Percentiles rank a stretch among this genome's conserved stretches.
Conservation (phyloP, 2,888 invertebrate genomes). For the Tipula unca region DNA sequence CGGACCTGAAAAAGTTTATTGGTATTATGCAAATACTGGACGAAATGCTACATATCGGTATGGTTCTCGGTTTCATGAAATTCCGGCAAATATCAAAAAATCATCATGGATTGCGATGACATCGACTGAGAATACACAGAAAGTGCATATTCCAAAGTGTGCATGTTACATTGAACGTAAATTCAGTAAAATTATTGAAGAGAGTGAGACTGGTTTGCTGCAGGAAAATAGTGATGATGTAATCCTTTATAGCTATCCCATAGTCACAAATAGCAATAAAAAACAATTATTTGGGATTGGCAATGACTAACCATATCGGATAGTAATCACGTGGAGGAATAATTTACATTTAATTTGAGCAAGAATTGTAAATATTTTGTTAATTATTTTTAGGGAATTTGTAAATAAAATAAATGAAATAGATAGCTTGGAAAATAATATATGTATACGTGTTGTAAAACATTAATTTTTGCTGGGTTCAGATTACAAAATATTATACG, state of each 20-base stretch:
- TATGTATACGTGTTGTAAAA: no score
- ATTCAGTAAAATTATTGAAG: not conserved
- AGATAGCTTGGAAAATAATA: no score
- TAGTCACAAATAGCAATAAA: not conserved
- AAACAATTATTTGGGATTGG: not conserved
- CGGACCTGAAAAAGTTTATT: not conserved
- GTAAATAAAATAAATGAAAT: not conserved
- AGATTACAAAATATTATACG: no score
- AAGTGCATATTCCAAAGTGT: not conserved
- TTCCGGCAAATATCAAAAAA: not conserved
- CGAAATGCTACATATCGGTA: not conserved
- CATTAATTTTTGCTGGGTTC: no score
- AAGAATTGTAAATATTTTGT: not conserved
- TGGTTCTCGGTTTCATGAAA: not conserved
- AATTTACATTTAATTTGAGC: not conserved
- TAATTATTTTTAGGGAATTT: not conserved
- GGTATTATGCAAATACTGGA: constrained; percentile 1
- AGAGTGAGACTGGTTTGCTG: not conserved
- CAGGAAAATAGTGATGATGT: not conserved
- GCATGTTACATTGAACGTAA: not conserved
- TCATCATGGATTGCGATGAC: not conserved
- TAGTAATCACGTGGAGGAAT: not conserved
- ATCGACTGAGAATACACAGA: not conserved
- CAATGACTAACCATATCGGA: not conserved
- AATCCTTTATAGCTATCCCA: not conserved